A percentile compares a stretch with the other conserved stretches of the same genome.
Evolutionary conservation across 2,888 invertebrate genomes (phyloP).

Genomic region (Sabellastarte sp.): DNA sequence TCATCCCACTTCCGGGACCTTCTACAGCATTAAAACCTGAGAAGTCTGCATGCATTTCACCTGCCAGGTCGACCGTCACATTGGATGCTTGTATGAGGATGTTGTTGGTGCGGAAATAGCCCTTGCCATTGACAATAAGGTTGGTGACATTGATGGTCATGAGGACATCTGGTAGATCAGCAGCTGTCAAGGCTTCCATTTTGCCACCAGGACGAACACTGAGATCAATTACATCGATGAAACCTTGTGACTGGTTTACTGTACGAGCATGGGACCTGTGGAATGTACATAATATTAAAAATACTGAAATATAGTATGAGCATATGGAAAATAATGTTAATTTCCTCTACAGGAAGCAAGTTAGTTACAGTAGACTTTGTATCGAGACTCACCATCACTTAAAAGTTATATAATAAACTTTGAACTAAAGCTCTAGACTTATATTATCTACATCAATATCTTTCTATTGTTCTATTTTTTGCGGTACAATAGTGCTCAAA

Average conservation of each 20-base stretch:
- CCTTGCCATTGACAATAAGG: slow-evolving; percentile 38
- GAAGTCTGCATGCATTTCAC: slow-evolving; percentile 42
- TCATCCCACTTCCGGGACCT: slow-evolving; percentile 34
- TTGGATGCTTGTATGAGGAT: slow-evolving; percentile 33
- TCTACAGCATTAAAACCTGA: slow-evolving; percentile 31
- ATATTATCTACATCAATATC: no score
- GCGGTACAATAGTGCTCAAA: no score
- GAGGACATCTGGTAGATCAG: slow-evolving; percentile 6
- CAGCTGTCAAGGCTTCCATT: slow-evolving; percentile 35
- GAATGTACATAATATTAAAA: no score
- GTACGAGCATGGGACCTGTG: slow-evolving; percentile 38
- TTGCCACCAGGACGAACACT: slow-evolving; percentile 40
- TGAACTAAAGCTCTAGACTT: no score
- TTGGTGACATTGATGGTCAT: slow-evolving; percentile 27
- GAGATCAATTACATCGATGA: slow-evolving; percentile 31
- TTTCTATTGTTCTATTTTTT: no score
- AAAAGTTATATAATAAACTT: no score
- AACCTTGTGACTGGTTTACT: slow-evolving; percentile 28
- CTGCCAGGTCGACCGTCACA: slow-evolving; percentile 41
- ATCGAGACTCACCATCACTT: no score
- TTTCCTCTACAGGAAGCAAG: no score
- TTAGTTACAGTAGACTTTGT: no score
- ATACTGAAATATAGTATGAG: no score
- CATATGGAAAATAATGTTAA: no score
- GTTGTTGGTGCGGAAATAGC: slow-evolving; percentile 38